Evolutionary conservation across 2,797 vertebrate species (phyloP), one percentile per base, ranked within the genome.

Genomic region (Characodon lateralis): DNA sequence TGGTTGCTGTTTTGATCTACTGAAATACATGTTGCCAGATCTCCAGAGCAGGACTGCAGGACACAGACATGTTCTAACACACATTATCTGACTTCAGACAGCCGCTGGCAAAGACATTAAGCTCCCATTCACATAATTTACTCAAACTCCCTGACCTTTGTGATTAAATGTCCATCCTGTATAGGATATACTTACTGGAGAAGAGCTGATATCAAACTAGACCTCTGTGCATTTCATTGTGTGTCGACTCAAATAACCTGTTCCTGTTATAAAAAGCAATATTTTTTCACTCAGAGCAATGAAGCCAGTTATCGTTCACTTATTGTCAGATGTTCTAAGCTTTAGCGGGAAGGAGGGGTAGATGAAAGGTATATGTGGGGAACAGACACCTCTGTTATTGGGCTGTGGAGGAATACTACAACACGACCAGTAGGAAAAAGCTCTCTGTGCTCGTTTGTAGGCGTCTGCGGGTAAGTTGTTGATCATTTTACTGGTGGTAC

Each of bases 121-220:
- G 39, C 16, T 22, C 63, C 80, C 79, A 46, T 76, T 77, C 78
- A 73, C 78, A 79, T 78, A 70, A 72, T 75, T 80, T 84, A 76
- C 85, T 72, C 43, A 66, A 78, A 78, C 82, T 76, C 72, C 78
- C 77, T 86, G 85, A 88, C 86, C 88, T 79, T 79, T 84, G 51
- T 85, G 84, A 90, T 90, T 89, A 85, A 82, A 88, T 58, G 83
- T 76, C 68, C 77, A 78, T 46, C 69, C 84, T 75, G 10, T n/a
- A 46, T 71, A 5, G 0, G 72, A 86, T 76, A 83, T 79, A 83
- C 68, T 78, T 71, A 77, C 28, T 56, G 73, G 69, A 80, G 78
- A 78, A n/a, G 50, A 83, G 77, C 59, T 8, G 0, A 55, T 65
- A 75, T 85, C 61, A 46, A 79, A 59, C 68, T 12, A 55, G 46